Evolutionary conservation across 2,888 invertebrate species (phyloP), one percentile per base, ranked within the genome.

Genomic region (Schizaphis graminum): DNA sequence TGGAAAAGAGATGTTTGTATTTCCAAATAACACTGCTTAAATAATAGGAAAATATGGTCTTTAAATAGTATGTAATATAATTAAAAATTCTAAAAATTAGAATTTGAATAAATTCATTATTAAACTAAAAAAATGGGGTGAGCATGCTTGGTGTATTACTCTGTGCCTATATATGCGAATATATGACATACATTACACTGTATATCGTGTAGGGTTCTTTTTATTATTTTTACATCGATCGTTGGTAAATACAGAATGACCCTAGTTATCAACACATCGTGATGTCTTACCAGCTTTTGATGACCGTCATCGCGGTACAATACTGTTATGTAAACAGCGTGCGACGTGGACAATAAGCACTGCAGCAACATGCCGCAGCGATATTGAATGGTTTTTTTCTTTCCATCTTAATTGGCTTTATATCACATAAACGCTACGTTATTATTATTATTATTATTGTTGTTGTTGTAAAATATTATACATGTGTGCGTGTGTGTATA

Each of bases 331-430:
- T 53, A 88, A 88, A 88, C 88, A 53, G 56, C 41, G 88, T 88
- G n/a, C 10, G 35, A n/a, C 26, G 44, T n/a, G n/a, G 67, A 67
- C n/a, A 67, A 21, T 67, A 67, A 77, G 16, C 21, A 35, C 2
- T 77, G 35, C 8, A 8, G 35, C 77, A 77, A 41, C 77, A 24
- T 24, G 35, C 35, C 77, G 35, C 35, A 35, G 35, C 35, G 21
- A 77, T 77, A 77, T 77, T 77, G 77, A 77, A 61, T 77, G 49
- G 77, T 56, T 85, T 56, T 90, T 85, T 56, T 91, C 41, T 84
- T n/a, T 85, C 13, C 10, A 49, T 91, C 56, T 56, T 91, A 91
- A 91, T 91, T 91, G 91, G 85, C 91, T 84, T 91, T 91, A 91
- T 35, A 84, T 77, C 41, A 28, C 26, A 89, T 61, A 89, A 77